phyloP scores from a whole-genome alignment of 2,113 vertebrate species.

The Urocynchramus pylzowi region DNA sequence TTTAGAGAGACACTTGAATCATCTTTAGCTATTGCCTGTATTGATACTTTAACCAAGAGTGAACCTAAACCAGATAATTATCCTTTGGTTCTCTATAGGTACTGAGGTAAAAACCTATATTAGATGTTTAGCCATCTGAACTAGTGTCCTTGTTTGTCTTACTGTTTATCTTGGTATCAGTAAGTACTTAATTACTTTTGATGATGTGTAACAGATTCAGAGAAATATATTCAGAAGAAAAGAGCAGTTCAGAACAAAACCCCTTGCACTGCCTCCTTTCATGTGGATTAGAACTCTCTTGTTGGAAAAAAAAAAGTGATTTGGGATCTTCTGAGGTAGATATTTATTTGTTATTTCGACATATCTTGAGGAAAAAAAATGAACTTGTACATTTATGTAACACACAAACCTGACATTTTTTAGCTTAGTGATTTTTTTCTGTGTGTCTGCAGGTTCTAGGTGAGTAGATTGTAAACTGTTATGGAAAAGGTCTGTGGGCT shows the following conservation, averaged over 20 bases:
- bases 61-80: not conserved
- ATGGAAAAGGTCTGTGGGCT: not conserved
- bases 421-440: not conserved
- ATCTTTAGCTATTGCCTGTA: not conserved
- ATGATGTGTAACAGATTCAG: not conserved
- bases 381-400: not conserved
- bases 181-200: not conserved
- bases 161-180: not conserved
- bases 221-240: not conserved
- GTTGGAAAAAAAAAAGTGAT: not conserved
- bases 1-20: not conserved
- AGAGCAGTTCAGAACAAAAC: not conserved
- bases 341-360: not conserved
- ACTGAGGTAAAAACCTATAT: not conserved
- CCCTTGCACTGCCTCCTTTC: not conserved
- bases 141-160: not conserved
- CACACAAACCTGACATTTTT: not conserved
- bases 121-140: not conserved
- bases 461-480: not conserved
- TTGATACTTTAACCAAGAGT: not conserved
- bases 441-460: not conserved
- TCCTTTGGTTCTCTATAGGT: not conserved
- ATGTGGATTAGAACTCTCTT: not conserved
- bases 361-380: not conserved
- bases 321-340: not conserved